Percentiles rank a stretch among this genome's conserved stretches.
Conservation (phyloP, 2,113 vertebrate species). For the Thalassarche chlororhynchos region DNA sequence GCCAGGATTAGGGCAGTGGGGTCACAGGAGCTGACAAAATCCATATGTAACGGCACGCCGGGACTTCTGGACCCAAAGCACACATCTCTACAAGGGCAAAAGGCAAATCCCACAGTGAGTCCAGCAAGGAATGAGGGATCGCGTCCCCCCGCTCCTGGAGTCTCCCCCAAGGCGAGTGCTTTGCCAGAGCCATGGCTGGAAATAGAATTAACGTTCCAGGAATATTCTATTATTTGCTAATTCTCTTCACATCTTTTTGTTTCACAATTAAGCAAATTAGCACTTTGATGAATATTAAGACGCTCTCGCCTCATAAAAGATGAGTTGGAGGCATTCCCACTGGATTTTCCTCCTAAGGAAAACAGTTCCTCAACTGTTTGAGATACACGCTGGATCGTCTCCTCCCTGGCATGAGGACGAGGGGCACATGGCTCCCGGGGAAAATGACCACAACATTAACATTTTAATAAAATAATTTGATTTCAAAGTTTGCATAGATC, state of each 20-base stretch:
- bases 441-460: background rate
- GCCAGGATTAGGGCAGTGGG: background rate
- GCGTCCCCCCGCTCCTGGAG: background rate
- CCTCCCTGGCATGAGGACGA: background rate
- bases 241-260: conserved; percentile 54
- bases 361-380: background rate
- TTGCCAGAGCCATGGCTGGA: background rate
- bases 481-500: background rate
- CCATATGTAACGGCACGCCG: background rate
- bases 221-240: conserved; percentile 53
- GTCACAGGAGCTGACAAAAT: background rate
- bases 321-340: conserved; percentile 37
- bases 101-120: background rate
- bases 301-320: background rate
- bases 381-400: background rate
- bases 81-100: background rate
- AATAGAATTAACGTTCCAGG: background rate
- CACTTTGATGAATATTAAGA: conserved; percentile 56
- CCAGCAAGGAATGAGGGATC: background rate
- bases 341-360: background rate
- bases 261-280: conserved; percentile 66
- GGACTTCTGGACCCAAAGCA: background rate
- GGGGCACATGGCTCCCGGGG: background rate
- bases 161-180: background rate
- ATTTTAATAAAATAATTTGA: background rate